These are phyloP conservation scores for Helicoverpa armigera DNA, from an alignment of 1,140 invertebrate species.

Conservation along the genomic window DNA sequence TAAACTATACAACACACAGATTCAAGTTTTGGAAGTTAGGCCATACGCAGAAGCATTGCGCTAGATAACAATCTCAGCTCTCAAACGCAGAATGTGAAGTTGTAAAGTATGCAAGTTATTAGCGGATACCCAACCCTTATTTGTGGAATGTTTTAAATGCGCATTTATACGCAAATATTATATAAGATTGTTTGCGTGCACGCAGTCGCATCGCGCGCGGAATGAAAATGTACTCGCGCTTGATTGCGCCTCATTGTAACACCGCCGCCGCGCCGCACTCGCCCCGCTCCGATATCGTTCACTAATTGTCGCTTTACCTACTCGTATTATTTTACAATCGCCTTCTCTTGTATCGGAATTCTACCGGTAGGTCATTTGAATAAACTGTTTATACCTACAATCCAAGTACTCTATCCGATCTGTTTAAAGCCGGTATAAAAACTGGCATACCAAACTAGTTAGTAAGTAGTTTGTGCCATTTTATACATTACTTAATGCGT, in stretches of 20 bases:
- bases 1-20: constrained; percentile 25
- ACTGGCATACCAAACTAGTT: constrained; percentile 26
- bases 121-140: constrained; percentile 71
- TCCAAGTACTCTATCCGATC: constrained; percentile 4
- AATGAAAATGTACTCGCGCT: constrained; percentile 69
- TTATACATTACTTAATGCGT: constrained; percentile 15
- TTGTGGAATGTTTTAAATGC: constrained; percentile 72
- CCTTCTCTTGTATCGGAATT: constrained; percentile 13
- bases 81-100: constrained; percentile 49
- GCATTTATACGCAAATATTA: constrained; percentile 68
- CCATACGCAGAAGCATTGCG: neutral
- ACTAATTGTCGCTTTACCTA: constrained; percentile 37
- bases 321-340: constrained; percentile 32
- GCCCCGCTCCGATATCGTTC: constrained; percentile 23
- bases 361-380: constrained; percentile 34
- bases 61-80: constrained; percentile 48
- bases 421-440: constrained; percentile 5
- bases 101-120: constrained; percentile 64
- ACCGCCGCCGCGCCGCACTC: constrained; percentile 2
- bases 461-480: neutral
- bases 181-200: constrained; percentile 71
- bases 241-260: constrained; percentile 58
- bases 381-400: constrained; percentile 28
- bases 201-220: constrained; percentile 59
- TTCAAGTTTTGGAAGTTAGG: constrained; percentile 26